Conservation (phyloP, 2,888 invertebrate genomes). For the Harpalus rubripes region DNA sequence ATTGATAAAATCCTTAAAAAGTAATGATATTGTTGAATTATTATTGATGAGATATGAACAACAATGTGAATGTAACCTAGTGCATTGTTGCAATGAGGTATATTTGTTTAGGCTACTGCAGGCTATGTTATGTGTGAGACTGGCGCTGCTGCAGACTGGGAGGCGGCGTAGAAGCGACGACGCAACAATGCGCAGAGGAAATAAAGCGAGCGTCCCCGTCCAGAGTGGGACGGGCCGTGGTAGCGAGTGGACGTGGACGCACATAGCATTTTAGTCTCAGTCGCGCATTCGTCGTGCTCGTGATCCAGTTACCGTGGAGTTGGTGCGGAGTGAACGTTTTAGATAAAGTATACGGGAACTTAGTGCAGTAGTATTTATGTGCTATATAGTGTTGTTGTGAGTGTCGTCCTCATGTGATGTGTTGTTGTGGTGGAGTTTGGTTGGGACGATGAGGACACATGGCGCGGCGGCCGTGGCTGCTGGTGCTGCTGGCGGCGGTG, state of each 20-base stretch:
- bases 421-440: constrained; percentile 47
- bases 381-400: constrained; percentile 22
- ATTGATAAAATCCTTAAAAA: too few species aligned
- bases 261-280: constrained; percentile 19
- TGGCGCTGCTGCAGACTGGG: constrained; percentile 67
- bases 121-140: constrained; percentile 13
- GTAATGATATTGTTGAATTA: too few species aligned
- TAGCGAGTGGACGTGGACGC: constrained; percentile 72
- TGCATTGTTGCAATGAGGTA: neutral
- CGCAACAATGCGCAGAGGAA: constrained; percentile 75
- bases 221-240: constrained; percentile 77
- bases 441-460: constrained; percentile 61
- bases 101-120: constrained; percentile 37
- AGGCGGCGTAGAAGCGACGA: constrained; percentile 76
- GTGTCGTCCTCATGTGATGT: constrained; percentile 37
- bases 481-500: constrained; percentile 71
- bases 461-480: constrained; percentile 73
- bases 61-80: too few species aligned
- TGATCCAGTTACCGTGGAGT: neutral
- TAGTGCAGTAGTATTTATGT: constrained; percentile 4
- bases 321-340: constrained; percentile 15
- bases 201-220: constrained; percentile 76
- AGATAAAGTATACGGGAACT: too few species aligned
- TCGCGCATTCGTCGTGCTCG: constrained; percentile 28
- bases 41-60: too few species aligned